Evolutionary conservation across 2,113 vertebrate species (phyloP).

Genomic region (Equus przewalskii): DNA sequence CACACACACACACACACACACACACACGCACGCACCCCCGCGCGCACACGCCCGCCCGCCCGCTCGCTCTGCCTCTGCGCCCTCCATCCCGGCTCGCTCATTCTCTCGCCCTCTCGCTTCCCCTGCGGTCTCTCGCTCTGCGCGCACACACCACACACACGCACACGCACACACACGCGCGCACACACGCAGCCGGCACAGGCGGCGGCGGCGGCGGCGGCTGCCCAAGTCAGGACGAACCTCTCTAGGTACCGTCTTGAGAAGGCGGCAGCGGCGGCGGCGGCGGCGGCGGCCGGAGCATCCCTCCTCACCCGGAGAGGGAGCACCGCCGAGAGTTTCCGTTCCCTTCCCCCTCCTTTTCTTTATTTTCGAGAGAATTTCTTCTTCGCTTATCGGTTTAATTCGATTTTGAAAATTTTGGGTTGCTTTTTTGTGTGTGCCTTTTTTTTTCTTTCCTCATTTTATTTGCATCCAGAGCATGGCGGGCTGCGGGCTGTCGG

Average conservation of each 20-base stretch:
- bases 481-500: conserved; percentile 94
- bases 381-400: conserved; percentile 73
- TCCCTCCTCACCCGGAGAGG: conserved; percentile 70
- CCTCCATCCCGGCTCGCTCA: conserved; percentile 67
- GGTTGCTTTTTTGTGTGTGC: conserved; percentile 80
- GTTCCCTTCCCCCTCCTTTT: conserved; percentile 76
- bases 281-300: conserved; percentile 77
- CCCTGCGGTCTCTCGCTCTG: conserved; percentile 80
- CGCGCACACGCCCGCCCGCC: conserved; percentile 71
- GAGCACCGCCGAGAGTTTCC: conserved; percentile 86
- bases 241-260: conserved; percentile 80
- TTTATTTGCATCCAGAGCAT: conserved; percentile 90
- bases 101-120: conserved; percentile 72
- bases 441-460: conserved; percentile 61
- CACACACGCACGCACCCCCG: conserved; percentile 48
- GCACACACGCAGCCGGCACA: conserved; percentile 83
- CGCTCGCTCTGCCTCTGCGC: conserved; percentile 75
- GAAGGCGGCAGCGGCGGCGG: conserved; percentile 75
- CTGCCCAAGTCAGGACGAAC: conserved; percentile 84
- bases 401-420: conserved; percentile 79
- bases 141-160: conserved; percentile 77
- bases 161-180: conserved; percentile 80
- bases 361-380: conserved; percentile 78
- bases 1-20: conserved; percentile 30
- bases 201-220: conserved; percentile 82